Percentiles rank a stretch among this genome's conserved stretches.
Evolutionary conservation across 2,113 vertebrate species (phyloP).

Genomic region (Hiodon alosoides): DNA sequence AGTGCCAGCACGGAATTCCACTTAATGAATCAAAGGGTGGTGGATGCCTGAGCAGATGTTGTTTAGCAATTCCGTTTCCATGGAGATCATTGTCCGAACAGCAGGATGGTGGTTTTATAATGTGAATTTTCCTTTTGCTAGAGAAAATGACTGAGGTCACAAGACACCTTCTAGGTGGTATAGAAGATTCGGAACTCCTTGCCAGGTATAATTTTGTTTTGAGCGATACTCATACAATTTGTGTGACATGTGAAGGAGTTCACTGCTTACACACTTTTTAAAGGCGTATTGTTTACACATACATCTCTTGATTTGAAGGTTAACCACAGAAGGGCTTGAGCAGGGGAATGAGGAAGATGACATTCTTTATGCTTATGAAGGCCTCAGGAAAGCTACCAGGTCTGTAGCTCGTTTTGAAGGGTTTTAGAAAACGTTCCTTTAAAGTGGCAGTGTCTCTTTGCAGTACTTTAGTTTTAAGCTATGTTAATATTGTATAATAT

Average conservation of each 20-base stretch:
- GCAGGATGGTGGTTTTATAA: neutral
- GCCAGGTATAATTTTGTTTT: conserved; percentile 61
- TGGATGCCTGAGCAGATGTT: neutral
- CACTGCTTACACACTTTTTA: neutral
- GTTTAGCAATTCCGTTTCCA: neutral
- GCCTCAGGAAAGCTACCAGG: conserved; percentile 85
- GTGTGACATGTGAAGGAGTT: neutral
- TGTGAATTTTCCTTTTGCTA: conserved; percentile 45
- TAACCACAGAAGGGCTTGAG: conserved; percentile 67
- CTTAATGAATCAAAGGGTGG: neutral
- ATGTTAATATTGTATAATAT: neutral
- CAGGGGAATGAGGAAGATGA: conserved; percentile 79
- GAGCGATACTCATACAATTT: neutral
- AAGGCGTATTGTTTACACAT: neutral
- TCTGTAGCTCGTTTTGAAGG: conserved; percentile 38
- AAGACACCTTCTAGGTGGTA: conserved; percentile 76
- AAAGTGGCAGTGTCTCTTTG: too few relatives aligned
- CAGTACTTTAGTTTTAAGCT: neutral
- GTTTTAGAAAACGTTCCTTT: too few relatives aligned
- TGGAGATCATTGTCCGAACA: neutral
- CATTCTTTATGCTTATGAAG: conserved; percentile 76
- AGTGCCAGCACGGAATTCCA: neutral
- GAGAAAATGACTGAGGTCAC: conserved; percentile 79
- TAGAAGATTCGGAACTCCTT: conserved; percentile 72
- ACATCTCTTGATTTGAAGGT: conserved; percentile 51